Evolutionary conservation across 2,797 vertebrate genomes (phyloP), one percentile per base, ranked within the genome.

Genomic region (Urocyon cinereoargenteus): DNA sequence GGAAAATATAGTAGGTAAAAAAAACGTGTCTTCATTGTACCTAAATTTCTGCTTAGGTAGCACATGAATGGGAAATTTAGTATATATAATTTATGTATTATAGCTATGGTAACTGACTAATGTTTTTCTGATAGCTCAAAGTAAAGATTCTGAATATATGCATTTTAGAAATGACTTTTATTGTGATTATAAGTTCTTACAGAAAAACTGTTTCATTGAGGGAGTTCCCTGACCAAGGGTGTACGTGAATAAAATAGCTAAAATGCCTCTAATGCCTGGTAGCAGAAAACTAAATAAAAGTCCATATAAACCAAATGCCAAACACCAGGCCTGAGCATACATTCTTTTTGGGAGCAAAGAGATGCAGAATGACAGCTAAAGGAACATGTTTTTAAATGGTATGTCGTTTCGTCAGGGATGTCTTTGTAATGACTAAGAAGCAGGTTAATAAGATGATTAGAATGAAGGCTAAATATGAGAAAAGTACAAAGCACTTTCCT

Each of bases 371-470:
- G 49, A 92, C 94, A 97, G 62, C n/a, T 91, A 86, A 96, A 88
- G 18, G 73, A 97, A 91, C 2, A n/a, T 75, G 34, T 94, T 96
- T 92, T 96, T 96, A 94, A 94, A 91, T 36, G 68, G 49, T 59
- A 72, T 86, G 85, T 94, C 70, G 2, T 36, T 86, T 96, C 89
- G 40, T 95, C 94, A 77, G 12, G 55, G 22, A 86, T 83, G 86
- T 94, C 94, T 97, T 88, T 90, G 82, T 92, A 97, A 92, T 97
- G 92, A 96, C 95, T 97, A 97, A 97, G 90, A 97, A 96, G 55
- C 85, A 95, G 57, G 64, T 96, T 98, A 98, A 98, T 96, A 90
- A 78, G 75, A 97, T 97, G 90, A 97, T 98, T 96, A 95, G 68
- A 96, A 66, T 49, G 88, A 96, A 97, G 82, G 14, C 64, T 96